Evolutionary conservation across 2,888 invertebrate genomes (phyloP).

Genomic region (Chesias legatella): DNA sequence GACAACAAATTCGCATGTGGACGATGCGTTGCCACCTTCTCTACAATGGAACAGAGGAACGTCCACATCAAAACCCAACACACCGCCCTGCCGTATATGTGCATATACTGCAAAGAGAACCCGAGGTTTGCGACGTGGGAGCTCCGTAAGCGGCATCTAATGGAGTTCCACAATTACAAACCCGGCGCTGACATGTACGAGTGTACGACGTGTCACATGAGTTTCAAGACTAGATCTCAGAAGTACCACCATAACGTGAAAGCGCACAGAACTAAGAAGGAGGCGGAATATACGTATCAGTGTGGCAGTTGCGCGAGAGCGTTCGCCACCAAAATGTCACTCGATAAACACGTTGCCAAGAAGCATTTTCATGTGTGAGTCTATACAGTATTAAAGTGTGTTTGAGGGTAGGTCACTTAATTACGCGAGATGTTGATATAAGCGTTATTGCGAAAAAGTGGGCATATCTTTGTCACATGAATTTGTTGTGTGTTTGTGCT

Average conservation of each 20-base stretch:
- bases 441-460: too few species aligned
- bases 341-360: conserved; percentile 77
- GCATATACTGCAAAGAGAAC: conserved; percentile 68
- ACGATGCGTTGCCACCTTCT: conserved; percentile 67
- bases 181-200: conserved; percentile 71
- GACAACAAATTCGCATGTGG: conserved; percentile 69
- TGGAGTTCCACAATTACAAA: conserved; percentile 70
- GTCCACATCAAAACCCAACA: conserved; percentile 67
- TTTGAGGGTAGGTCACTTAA: too few species aligned
- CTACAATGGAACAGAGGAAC: conserved; percentile 62
- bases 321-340: conserved; percentile 73
- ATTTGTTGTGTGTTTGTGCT: too few species aligned
- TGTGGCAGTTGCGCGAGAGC: conserved; percentile 74
- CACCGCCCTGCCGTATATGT: conserved; percentile 65
- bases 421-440: too few species aligned
- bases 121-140: conserved; percentile 73
- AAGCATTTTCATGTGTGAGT: conserved; percentile 71
- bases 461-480: too few species aligned
- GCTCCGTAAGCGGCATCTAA: conserved; percentile 61
- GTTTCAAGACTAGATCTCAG: conserved; percentile 68
- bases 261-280: conserved; percentile 68
- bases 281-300: conserved; percentile 65
- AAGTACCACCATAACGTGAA: conserved; percentile 73
- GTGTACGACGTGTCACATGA: conserved; percentile 72
- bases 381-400: background rate